Base-by-base conservation (phyloP, 2,888 invertebrate genomes). In the Andrena hattorfiana region DNA sequence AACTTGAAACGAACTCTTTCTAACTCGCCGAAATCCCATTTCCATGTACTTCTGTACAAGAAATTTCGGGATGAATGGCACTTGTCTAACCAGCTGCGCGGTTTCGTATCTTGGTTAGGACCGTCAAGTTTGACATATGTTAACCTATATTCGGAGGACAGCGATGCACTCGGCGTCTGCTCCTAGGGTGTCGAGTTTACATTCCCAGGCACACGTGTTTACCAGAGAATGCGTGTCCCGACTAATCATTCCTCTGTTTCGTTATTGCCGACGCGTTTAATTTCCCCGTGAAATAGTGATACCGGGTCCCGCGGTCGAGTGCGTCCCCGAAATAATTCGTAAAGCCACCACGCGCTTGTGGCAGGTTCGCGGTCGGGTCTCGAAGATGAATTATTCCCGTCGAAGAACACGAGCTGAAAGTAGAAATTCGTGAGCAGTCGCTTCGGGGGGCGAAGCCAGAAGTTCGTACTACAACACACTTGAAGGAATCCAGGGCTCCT, bases 401-500 rank as follows among this genome's bases (percentile, higher is more conserved):
- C 2, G 2, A 28, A 10, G 13, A 56, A 42, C 56, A 48, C 51
- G 26, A 62, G 28, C 3, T 0, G 10, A 20, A 16, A 72, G 48
- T 73, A 32, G 32, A 71, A 79, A 74, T 81, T 82, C 74, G 71
- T 64, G 78, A 68, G 60, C 26, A 26, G 60, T 48, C 56, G 51
- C 32, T 71, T 49, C 75, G 80, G 68, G 87, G 76, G 76, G 76
- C 78, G 72, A 83, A 69, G 72, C 59, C 54, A 66, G 77, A 77
- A 78, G 82, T 81, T 80, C 68, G 16, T 69, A 66, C 74, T 74
- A 80, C 73, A 16, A 1, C 42, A 42, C 42, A 42, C 42, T 42
- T 83, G 81, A 69, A 88, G 85, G 78, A 76, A 83, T 83, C 77
- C 77, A 88, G 89, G 85, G 75, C 62, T 77, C 75, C 42, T 42